phyloP scores from a whole-genome alignment of 2,888 invertebrate species.

The Plagodis pulveraria region DNA sequence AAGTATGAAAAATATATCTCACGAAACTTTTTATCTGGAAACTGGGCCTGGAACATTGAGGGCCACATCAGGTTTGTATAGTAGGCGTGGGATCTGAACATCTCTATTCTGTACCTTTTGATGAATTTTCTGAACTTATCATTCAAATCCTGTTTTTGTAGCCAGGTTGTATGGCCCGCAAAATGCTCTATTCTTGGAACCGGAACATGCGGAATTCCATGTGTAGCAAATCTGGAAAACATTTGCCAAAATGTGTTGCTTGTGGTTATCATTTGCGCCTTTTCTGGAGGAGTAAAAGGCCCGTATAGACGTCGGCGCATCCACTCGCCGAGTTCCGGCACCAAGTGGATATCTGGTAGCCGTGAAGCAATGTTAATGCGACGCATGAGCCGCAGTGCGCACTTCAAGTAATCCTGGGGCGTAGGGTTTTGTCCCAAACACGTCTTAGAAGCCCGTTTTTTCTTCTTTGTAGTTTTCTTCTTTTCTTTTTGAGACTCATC shows the following conservation, averaged over 20 bases:
- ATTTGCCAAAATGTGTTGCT: slow-evolving; percentile 60
- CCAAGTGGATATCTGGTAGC: slow-evolving; percentile 68
- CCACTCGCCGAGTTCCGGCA: slow-evolving; percentile 73
- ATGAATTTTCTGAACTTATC: slow-evolving; percentile 58
- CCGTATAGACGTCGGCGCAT: slow-evolving; percentile 71
- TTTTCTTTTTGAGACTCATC: slow-evolving; percentile 39
- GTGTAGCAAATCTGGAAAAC: slow-evolving; percentile 50
- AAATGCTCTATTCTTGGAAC: slow-evolving; percentile 51
- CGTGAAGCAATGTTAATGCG: slow-evolving; percentile 65
- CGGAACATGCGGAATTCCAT: slow-evolving; percentile 55
- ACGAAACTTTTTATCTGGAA: slow-evolving; percentile 73
- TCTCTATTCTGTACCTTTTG: slow-evolving; percentile 51
- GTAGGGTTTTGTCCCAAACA: slow-evolving; percentile 62
- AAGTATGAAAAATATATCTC: slow-evolving; percentile 75
- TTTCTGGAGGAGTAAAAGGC: slow-evolving; percentile 48
- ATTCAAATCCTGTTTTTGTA: slow-evolving; percentile 58
- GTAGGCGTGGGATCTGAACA: slow-evolving; percentile 61
- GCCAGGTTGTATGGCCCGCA: slow-evolving; percentile 58
- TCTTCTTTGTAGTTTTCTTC: slow-evolving; percentile 54
- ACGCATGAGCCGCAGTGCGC: slow-evolving; percentile 62
- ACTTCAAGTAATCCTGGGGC: slow-evolving; percentile 67
- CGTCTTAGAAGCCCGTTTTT: slow-evolving; percentile 50
- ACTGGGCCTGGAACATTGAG: slow-evolving; percentile 68
- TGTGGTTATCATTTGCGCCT: slow-evolving; percentile 46
- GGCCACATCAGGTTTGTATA: slow-evolving; percentile 70